These are phyloP conservation scores for Bergia puertoricense DNA, from an alignment of 92 coral and sea anemone species.

Conservation along the genomic window DNA sequence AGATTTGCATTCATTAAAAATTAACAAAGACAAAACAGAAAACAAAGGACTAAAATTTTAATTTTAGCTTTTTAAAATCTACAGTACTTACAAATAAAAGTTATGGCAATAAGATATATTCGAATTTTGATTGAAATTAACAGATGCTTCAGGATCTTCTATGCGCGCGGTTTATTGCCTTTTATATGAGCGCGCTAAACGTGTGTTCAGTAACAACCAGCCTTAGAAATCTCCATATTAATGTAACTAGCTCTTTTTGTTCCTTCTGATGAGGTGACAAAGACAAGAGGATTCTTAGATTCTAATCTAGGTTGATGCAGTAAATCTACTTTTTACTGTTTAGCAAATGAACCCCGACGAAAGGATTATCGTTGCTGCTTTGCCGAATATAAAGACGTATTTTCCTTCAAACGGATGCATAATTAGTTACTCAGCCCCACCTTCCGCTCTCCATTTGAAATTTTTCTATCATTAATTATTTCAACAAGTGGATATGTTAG, in stretches of 20 bases:
- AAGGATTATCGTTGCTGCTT: neutral
- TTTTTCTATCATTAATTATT: neutral
- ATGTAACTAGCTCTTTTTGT: neutral
- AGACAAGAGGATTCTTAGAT: neutral
- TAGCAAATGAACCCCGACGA: neutral
- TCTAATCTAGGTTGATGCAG: too few species aligned
- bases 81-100: neutral
- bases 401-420: neutral
- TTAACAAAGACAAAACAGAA: neutral
- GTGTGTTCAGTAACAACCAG: neutral
- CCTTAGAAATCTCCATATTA: neutral
- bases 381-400: neutral
- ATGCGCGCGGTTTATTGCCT: neutral
- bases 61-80: neutral
- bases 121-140: neutral
- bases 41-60: neutral
- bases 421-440: neutral
- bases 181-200: neutral
- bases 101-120: neutral
- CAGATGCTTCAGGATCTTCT: neutral
- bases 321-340: neutral
- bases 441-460: neutral
- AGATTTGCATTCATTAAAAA: neutral
- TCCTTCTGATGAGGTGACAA: neutral
- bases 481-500: neutral